Evolutionary conservation across 2,888 invertebrate genomes (phyloP), one percentile per base, ranked within the genome.

Genomic region (Ornithoptera alexandrae): DNA sequence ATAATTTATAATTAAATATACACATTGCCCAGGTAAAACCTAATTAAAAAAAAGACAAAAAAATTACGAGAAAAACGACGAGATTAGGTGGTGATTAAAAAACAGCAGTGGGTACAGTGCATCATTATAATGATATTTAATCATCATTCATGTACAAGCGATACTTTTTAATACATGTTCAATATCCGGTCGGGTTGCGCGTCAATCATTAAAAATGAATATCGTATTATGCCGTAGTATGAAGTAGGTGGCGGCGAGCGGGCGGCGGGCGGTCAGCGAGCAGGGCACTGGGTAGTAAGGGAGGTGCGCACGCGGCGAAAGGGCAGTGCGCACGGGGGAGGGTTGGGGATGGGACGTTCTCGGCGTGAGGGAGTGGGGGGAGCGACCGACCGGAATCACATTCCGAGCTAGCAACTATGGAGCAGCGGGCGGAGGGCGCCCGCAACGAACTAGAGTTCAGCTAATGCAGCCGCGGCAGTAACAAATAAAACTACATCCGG

Each of bases 71-170:
- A 56, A 46, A 46, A 46, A 46, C 46, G 46, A 46, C 46, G 46
- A 84, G 84, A 86, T 82, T 82, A 87, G 91, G 90, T 88, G 89
- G 90, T 85, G 87, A 46, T 89, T 90, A 46, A 90, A 92, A 92
- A 92, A 90, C 89, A 89, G 90, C 90, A 89, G 86, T 82, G 83
- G 84, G 81, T 90, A 94, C 93, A 94, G 95, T 95, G 95, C 95
- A 94, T 95, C 94, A 94, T 94, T 95, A 95, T 95, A 95, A 46
- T 93, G 93, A 94, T 94, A 94, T 95, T 94, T 94, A 94, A 94
- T 95, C 93, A 46, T 46, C 46, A 46, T 94, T 94, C 95, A 95
- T 95, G 94, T 95, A 95, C 94, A 95, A 95, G 95, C 95, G 94
- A 94, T 46, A 89, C 94, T 94, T 94, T 94, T 94, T 93, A 94